phyloP scores from a whole-genome alignment of 2,113 vertebrate genomes.

The Phyllostomus discolor region DNA sequence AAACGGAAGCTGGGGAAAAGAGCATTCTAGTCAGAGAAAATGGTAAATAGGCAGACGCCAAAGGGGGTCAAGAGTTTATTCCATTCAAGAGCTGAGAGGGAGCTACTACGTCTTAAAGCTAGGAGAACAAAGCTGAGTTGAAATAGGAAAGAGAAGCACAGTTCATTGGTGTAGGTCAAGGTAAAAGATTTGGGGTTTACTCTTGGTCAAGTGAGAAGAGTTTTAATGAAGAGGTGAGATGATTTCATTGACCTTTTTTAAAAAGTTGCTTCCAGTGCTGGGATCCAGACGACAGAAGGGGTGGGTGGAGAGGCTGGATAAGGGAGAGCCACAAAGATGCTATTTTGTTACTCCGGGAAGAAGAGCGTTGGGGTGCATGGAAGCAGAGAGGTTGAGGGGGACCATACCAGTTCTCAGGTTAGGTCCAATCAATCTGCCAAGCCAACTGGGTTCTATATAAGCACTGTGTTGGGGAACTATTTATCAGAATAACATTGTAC shows the following conservation, averaged over 20 bases:
- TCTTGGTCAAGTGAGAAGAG: conserved; percentile 29
- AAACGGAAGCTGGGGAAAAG: not conserved
- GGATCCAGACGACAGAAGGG: not conserved
- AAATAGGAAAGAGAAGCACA: not conserved
- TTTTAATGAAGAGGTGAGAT: conserved; percentile 56
- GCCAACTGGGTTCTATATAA: not conserved
- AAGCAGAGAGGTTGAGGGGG: not conserved
- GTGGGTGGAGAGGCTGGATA: not conserved
- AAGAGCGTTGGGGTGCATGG: not conserved
- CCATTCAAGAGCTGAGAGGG: not conserved
- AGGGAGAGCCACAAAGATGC: not conserved
- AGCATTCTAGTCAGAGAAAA: not conserved
- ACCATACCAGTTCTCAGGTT: not conserved
- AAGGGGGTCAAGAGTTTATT: not conserved
- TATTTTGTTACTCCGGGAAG: not conserved
- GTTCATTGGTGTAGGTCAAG: conserved; percentile 1
- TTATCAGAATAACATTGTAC: not conserved
- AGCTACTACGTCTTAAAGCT: not conserved
- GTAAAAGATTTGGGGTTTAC: conserved; percentile 36
- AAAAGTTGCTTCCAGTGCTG: conserved; percentile 48
- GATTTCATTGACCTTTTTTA: conserved; percentile 66
- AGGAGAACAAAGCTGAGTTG: not conserved
- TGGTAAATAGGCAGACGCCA: not conserved
- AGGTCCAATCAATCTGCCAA: conserved; percentile 1
- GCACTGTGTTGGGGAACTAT: not conserved